Percentiles rank a stretch among this genome's conserved stretches.
Conservation (phyloP, 2,888 invertebrate genomes). For the Drosophila borborema region DNA sequence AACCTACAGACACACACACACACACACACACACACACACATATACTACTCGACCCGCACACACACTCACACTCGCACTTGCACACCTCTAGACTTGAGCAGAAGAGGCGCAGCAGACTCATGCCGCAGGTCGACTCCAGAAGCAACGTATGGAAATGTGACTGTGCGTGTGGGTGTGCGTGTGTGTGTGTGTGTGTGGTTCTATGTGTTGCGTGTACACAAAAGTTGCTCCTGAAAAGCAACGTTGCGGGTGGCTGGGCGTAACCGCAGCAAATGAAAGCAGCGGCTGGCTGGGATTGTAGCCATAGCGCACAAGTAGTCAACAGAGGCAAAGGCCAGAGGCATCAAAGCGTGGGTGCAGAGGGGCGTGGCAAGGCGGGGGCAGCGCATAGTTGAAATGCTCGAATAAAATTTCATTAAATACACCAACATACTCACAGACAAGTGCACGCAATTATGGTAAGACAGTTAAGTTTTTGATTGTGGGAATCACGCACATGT, state of each 20-base stretch:
- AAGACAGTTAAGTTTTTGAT: conserved; percentile 82
- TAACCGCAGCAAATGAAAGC: conserved; percentile 67
- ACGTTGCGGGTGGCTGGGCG: conserved; percentile 22
- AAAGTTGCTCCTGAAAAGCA: conserved; percentile 64
- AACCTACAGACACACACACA: conserved; percentile 34
- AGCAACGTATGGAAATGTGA: conserved; percentile 69
- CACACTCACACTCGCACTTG: background rate
- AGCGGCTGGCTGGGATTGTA: conserved; percentile 46
- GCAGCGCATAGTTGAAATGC: conserved; percentile 54
- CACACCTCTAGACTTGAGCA: conserved; percentile 43
- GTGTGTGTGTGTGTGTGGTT: background rate
- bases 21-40: conserved; percentile 7
- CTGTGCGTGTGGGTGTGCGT: conserved; percentile 16
- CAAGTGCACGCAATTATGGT: conserved; percentile 82
- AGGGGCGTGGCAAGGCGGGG: background rate
- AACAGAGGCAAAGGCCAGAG: conserved; percentile 14
- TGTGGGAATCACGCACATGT: conserved; percentile 76
- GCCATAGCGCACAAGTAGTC: conserved; percentile 14
- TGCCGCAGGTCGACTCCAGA: conserved; percentile 42
- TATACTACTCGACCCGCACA: conserved; percentile 30
- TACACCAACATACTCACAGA: conserved; percentile 68
- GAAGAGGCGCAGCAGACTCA: conserved; percentile 46
- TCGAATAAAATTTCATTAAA: conserved; percentile 82
- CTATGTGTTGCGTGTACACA: conserved; percentile 59
- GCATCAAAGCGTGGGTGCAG: conserved; percentile 1